Base-by-base conservation (phyloP, 1,140 invertebrate species). In the Lithobius niger region DNA sequence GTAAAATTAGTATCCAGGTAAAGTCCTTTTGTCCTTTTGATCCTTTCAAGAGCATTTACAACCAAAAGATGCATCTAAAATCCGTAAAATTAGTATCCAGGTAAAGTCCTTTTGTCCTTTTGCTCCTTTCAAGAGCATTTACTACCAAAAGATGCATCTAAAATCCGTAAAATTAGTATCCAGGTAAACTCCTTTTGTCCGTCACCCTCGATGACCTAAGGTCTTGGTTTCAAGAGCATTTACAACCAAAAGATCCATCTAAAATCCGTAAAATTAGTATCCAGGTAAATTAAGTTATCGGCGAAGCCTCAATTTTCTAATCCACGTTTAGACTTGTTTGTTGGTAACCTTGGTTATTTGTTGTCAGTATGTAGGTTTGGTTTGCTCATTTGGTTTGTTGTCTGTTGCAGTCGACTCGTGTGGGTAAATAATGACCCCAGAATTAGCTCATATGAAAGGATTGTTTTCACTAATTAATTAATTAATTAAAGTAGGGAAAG, bases 1-100 rank as follows among this genome's bases (percentile, higher is more conserved):
- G 27, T 4, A 55, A 55, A 40, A 18, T 55, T 21, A 27, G 54
- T 10, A 21, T 49, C 31, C 54, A 55, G 25, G 54, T 55, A 28
- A 27, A 10, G 28, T 53, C 43, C 2, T 21, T 10, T 36, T 36
- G 6, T 36, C 6, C n/a, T n/a, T n/a, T n/a, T n/a, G n/a, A n/a
- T n/a, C n/a, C n/a, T 59, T 40, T 31, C 18, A 15, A 4, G 24
- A 50, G 18, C 54, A 47, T 27, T 54, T 53, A 50, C 27, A 6
- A 4, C 4, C 16, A 26, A 22, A 27, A 21, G 24, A 6, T 18
- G 31, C n/a, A 42, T 44, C 18, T 18, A 48, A 55, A 26, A 27
- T 52, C n/a, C 25, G 27, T 4, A 55, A 55, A 40, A 18, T 55
- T 21, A 27, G 54, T 10, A 21, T 49, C 31, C 54, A 55, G 25